Percentiles rank a stretch among this genome's conserved stretches.
phyloP scores from a whole-genome alignment of 2,797 vertebrate species.

The Danio choprae region DNA sequence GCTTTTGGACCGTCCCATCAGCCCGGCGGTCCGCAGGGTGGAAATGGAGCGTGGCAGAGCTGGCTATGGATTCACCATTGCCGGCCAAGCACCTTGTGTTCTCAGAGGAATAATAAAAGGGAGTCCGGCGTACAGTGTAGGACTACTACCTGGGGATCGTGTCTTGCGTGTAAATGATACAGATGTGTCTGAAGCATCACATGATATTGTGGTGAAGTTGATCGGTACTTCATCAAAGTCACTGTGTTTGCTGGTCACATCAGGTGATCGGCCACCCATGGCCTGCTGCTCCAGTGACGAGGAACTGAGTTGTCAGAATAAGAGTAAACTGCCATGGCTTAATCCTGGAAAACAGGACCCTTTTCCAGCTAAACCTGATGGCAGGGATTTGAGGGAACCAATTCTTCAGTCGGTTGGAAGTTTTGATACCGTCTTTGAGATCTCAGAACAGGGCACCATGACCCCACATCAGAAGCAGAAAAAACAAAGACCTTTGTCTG shows the following conservation, averaged over 20 bases:
- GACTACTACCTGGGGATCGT: conserved; percentile 89
- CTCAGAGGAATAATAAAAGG: conserved; percentile 90
- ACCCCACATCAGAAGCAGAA: conserved; percentile 54
- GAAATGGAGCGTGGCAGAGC: conserved; percentile 88
- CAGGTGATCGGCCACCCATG: conserved; percentile 68
- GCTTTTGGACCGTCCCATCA: conserved; percentile 74
- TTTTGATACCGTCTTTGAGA: conserved; percentile 88
- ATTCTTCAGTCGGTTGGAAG: conserved; percentile 85
- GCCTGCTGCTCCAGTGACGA: conserved; percentile 87
- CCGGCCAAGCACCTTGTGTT: conserved; percentile 91
- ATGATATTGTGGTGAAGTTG: conserved; percentile 91
- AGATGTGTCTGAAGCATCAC: conserved; percentile 85
- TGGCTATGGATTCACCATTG: conserved; percentile 94
- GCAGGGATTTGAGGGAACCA: conserved; percentile 78
- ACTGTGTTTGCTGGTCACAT: conserved; percentile 84
- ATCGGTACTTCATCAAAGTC: conserved; percentile 90
- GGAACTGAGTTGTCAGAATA: conserved; percentile 77
- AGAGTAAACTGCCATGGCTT: conserved; percentile 78
- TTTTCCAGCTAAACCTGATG: conserved; percentile 45
- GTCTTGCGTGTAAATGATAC: conserved; percentile 88
- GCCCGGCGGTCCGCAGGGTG: conserved; percentile 80
- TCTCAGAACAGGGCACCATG: conserved; percentile 73
- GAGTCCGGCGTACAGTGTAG: conserved; percentile 89
- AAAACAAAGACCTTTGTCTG: conserved; percentile 85
- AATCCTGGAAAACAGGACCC: conserved; percentile 62